Evolutionary conservation across 2,888 invertebrate species (phyloP).

Genomic region (Steromphala cineraria): DNA sequence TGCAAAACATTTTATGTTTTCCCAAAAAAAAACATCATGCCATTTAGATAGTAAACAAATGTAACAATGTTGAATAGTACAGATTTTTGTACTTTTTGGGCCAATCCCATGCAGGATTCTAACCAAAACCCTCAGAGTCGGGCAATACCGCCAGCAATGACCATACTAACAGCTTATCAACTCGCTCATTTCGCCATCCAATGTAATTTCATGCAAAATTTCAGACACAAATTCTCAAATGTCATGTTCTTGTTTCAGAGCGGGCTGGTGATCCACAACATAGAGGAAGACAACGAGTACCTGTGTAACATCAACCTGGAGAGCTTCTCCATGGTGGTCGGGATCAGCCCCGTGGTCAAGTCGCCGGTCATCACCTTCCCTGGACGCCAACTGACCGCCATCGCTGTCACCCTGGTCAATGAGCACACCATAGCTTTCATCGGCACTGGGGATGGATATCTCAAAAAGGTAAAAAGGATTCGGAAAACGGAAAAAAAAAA

Average conservation of each 20-base stretch:
- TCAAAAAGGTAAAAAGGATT: constrained; percentile 92
- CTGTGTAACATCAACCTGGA: constrained; percentile 59
- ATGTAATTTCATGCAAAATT: not conserved
- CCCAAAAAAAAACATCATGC: too few species aligned
- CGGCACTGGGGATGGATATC: constrained; percentile 91
- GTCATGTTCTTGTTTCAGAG: constrained; percentile 40
- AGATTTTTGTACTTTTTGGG: too few species aligned
- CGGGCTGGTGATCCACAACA: constrained; percentile 46
- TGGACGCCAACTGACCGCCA: constrained; percentile 87
- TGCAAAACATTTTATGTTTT: too few species aligned
- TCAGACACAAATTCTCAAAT: not conserved
- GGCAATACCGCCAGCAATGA: too few species aligned
- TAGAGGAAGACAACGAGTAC: constrained; percentile 50
- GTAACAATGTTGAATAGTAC: too few species aligned
- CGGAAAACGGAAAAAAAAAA: too few species aligned
- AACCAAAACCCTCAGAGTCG: too few species aligned
- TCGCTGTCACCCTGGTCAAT: constrained; percentile 96
- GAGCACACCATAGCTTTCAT: constrained; percentile 98
- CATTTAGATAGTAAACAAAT: too few species aligned
- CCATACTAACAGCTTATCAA: too few species aligned
- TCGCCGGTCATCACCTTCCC: constrained; percentile 89
- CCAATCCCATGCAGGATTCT: too few species aligned
- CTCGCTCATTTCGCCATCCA: too few species aligned
- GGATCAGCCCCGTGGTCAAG: constrained; percentile 90
- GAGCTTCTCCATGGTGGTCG: constrained; percentile 81